These are phyloP conservation scores for Ecdyonurus torrentis DNA, from an alignment of 2,888 invertebrate species.

Conservation along the genomic window DNA sequence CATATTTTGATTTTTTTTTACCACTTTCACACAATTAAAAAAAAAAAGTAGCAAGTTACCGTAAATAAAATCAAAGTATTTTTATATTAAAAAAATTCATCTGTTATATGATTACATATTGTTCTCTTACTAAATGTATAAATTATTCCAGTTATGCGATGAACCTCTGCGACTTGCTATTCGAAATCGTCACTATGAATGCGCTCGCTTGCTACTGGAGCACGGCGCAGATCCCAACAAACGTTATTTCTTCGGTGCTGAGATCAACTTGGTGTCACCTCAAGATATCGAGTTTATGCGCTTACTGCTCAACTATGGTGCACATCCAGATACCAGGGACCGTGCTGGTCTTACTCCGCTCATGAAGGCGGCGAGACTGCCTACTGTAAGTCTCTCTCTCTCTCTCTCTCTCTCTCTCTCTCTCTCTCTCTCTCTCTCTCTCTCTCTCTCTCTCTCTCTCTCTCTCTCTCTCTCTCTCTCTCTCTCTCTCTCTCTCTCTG, in stretches of 20 bases:
- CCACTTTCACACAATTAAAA: no score
- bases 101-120: no score
- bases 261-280: conserved; percentile 70
- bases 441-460: background rate
- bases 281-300: conserved; percentile 64
- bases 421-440: no score
- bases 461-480: no score
- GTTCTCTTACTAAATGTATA: no score
- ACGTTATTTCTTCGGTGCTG: conserved; percentile 67
- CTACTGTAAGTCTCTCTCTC: conserved; percentile 35
- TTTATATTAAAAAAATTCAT: no score
- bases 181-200: conserved; percentile 61
- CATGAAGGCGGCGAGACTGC: conserved; percentile 75
- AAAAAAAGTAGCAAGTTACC: no score
- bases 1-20: no score
- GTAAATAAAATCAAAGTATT: no score
- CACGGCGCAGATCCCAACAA: conserved; percentile 82
- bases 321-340: conserved; percentile 73
- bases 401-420: no score
- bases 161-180: conserved; percentile 81
- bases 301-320: conserved; percentile 66
- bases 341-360: conserved; percentile 75
- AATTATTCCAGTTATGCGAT: conserved; percentile 38
- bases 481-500: no score
- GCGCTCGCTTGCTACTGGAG: conserved; percentile 54